phyloP scores from a whole-genome alignment of 2,113 vertebrate genomes.

The Channa maculata region DNA sequence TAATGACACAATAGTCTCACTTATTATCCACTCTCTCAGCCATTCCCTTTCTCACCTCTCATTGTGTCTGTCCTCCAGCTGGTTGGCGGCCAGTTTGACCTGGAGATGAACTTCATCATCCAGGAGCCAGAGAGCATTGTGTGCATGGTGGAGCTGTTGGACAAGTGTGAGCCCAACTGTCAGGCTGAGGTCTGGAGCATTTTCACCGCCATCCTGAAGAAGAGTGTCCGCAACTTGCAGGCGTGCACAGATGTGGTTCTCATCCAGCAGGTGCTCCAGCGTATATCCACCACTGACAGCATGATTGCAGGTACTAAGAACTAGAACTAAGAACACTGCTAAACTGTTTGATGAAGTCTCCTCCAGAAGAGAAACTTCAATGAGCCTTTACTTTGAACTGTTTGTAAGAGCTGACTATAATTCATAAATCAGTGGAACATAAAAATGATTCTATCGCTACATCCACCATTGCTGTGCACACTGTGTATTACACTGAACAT shows the following conservation, averaged over 20 bases:
- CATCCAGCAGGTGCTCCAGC: slow-evolving; percentile 90
- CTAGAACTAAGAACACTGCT: neutral
- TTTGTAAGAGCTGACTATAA: too few relatives aligned
- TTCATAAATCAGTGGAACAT: neutral
- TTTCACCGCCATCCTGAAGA: slow-evolving; percentile 97
- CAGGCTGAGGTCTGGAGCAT: slow-evolving; percentile 99
- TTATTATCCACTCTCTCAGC: too few relatives aligned
- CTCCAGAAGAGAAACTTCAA: neutral
- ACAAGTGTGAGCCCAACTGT: slow-evolving; percentile 93
- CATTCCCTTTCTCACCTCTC: neutral
- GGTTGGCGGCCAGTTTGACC: slow-evolving; percentile 95
- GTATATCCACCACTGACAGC: slow-evolving; percentile 88
- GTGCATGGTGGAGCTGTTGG: slow-evolving; percentile 95
- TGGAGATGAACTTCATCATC: slow-evolving; percentile 99
- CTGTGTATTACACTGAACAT: neutral
- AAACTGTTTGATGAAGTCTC: neutral
- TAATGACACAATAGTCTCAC: neutral
- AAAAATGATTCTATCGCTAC: neutral
- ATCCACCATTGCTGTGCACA: neutral
- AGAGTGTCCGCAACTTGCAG: slow-evolving; percentile 95
- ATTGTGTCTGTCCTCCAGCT: slow-evolving; percentile 80
- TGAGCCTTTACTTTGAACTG: neutral
- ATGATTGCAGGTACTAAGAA: slow-evolving; percentile 93
- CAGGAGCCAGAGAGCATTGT: slow-evolving; percentile 93
- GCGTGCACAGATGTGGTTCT: slow-evolving; percentile 93